phyloP scores from a whole-genome alignment of 2,113 vertebrate genomes.

The human (Homo sapiens) region GRCh38 chr6:7805001-7805500 shows the following conservation, averaged over 20 bases:
- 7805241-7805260: neutral
- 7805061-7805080: neutral
- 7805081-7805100: neutral
- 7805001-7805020: neutral
- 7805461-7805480: slow-evolving; percentile 36
- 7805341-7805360: slow-evolving; percentile 69
- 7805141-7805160: neutral
- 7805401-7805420: slow-evolving; percentile 48
- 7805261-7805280: slow-evolving; percentile 43
- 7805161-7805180: rapidly evolving
- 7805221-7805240: neutral
- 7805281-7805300: slow-evolving; percentile 27
- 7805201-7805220: slow-evolving; percentile 21
- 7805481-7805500: slow-evolving; percentile 46
- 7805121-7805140: neutral
- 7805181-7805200: neutral
- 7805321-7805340: slow-evolving; percentile 63
- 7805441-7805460: slow-evolving; percentile 18
- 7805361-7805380: slow-evolving; percentile 53
- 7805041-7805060: neutral
- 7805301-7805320: slow-evolving; percentile 54
- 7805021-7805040: neutral
- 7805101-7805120: neutral
- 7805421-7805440: neutral
- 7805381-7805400: slow-evolving; percentile 59